Percentiles rank a stretch among this genome's conserved stretches.
These are phyloP conservation scores for Enoplosus armatus DNA, from an alignment of 2,797 vertebrate species.

Conservation along the genomic window DNA sequence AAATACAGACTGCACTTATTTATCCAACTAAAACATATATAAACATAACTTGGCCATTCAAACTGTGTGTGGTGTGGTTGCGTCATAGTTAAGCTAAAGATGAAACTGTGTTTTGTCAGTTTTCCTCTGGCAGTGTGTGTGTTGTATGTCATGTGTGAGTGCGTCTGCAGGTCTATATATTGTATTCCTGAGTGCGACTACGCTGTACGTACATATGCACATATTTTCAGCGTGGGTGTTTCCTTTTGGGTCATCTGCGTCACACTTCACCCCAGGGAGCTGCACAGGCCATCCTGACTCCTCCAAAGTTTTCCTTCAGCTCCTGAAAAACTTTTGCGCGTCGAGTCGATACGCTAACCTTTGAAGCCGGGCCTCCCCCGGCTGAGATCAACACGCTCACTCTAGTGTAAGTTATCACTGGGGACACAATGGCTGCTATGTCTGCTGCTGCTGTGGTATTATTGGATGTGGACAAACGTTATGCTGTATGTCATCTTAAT, in stretches of 20 bases:
- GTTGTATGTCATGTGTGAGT: neutral
- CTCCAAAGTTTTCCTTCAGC: conserved; percentile 42
- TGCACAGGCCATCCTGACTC: conserved; percentile 1
- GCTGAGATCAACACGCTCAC: conserved; percentile 53
- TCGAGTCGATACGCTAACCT: conserved; percentile 75
- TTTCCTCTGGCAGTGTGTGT: neutral
- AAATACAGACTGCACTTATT: no score
- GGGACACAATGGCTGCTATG: conserved; percentile 26
- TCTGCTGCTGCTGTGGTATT: conserved; percentile 26
- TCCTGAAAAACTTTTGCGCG: conserved; percentile 50
- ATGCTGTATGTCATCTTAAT: conserved; percentile 40
- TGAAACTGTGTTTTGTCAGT: neutral
- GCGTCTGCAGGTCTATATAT: conserved; percentile 15
- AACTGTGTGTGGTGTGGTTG: neutral
- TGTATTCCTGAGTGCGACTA: conserved; percentile 15
- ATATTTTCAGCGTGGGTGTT: conserved; percentile 19
- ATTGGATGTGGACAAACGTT: conserved; percentile 12
- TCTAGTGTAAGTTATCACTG: conserved; percentile 65
- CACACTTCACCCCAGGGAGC: conserved; percentile 46
- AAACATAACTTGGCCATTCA: no score
- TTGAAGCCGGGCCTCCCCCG: conserved; percentile 50
- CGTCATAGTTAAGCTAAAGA: conserved; percentile 7
- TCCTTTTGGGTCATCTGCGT: conserved; percentile 46
- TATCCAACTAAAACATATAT: no score
- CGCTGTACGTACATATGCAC: neutral